A percentile compares a stretch with the other conserved stretches of the same genome.
phyloP scores from a whole-genome alignment of 2,797 vertebrate genomes.

The Acrocephalus scirpaceus region DNA sequence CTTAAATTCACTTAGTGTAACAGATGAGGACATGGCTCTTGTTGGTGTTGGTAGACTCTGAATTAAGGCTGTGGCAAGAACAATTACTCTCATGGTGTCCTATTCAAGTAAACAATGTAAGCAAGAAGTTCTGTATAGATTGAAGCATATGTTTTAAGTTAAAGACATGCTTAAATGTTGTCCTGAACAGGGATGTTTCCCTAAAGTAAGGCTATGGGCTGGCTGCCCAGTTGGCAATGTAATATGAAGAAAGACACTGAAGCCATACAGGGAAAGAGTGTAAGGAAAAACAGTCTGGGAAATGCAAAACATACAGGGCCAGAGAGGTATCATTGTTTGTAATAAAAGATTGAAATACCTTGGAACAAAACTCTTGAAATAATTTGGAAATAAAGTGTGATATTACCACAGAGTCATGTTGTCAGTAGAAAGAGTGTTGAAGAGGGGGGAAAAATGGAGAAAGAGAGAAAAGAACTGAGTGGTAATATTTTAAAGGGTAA shows the following conservation, averaged over 20 bases:
- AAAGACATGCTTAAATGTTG: neutral
- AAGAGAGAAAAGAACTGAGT: slow-evolving; percentile 47
- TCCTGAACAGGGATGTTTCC: slow-evolving; percentile 6
- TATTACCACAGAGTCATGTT: slow-evolving; percentile 60
- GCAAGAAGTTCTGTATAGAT: neutral
- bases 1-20: neutral
- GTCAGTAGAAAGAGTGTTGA: slow-evolving; percentile 22
- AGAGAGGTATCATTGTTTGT: neutral
- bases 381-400: slow-evolving; percentile 67
- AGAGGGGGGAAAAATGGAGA: neutral
- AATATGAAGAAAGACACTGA: neutral
- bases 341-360: slow-evolving; percentile 44
- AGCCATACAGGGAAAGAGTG: neutral
- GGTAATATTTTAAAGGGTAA: slow-evolving; percentile 81
- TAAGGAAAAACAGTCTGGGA: neutral
- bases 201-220: neutral
- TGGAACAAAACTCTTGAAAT: slow-evolving; percentile 48
- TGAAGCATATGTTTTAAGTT: neutral
- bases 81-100: neutral
- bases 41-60: neutral
- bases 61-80: neutral
- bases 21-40: neutral
- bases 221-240: neutral
- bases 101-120: neutral
- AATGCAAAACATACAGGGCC: neutral